Base-by-base conservation (phyloP, 2,888 invertebrate species). In the Lamproptera curius region DNA sequence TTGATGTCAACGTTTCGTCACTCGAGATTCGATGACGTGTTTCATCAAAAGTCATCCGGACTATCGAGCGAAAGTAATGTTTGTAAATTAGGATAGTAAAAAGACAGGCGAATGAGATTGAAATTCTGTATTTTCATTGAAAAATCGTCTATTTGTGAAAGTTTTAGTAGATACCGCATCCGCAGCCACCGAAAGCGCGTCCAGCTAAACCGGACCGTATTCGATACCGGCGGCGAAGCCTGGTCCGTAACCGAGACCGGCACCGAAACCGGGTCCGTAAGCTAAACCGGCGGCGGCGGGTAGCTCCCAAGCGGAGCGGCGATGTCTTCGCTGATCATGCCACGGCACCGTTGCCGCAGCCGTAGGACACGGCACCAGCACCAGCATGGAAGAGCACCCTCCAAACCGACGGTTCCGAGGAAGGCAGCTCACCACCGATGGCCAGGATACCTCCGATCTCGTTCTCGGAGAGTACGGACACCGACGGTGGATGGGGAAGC, bases 361-460 rank as follows among this genome's bases (percentile, higher is more conserved):
- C 57, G 43, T 65, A 67, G 23, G 60, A 51, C 6, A 63, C 63
- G 2, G 58, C 56, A 41, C 71, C 73, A 26, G 61, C 58, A 11
- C 73, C 75, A 41, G 55, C 54, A 6, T 1, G 66, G 61, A 13
- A 73, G 43, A 4, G 47, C 49, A 1, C 70, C 70, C 42, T 66
- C 69, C 2, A 71, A 51, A 16, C 61, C 63, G 1, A 70, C 72
- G 10, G 64, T 54, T 5, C 64, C 63, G 11, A 63, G 36, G 60
- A 67, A 6, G 62, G 66, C 36, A 67, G 42, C 31, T 62, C 53
- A 34, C 67, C 68, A 13, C 44, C 35, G 9, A 63, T 61, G 9
- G 50, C 40, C 1, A 70, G 28, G 17, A 56, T 35, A 4, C 71
- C 71, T 52, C 66, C 64, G 16, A 66, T 61, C 1, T 54, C 55